Percentiles rank a stretch among this genome's conserved stretches.
These are phyloP conservation scores for Etheostoma nigrum DNA, from an alignment of 2,797 vertebrate genomes.

Conservation along the genomic window DNA sequence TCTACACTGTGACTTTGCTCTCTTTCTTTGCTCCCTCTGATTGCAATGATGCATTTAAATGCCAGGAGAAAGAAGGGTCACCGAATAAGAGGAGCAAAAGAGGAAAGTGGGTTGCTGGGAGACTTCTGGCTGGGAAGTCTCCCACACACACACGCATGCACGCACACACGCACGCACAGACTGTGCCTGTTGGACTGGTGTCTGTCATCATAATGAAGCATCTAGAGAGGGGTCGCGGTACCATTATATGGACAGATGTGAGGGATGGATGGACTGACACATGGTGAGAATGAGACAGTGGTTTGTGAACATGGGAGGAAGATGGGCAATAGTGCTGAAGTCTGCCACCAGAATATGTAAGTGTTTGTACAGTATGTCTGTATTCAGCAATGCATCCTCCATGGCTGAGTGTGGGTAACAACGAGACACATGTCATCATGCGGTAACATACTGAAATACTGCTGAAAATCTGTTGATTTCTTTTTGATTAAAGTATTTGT, in stretches of 20 bases:
- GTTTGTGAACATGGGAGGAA: conserved; percentile 38
- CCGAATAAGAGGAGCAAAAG: conserved; percentile 7
- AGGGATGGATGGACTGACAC: conserved; percentile 47
- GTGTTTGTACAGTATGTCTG: conserved; percentile 1
- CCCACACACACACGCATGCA: background rate
- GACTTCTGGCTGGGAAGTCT: conserved; percentile 23
- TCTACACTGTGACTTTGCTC: background rate
- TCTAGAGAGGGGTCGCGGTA: conserved; percentile 51
- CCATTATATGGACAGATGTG: conserved; percentile 61
- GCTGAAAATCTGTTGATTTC: conserved; percentile 1
- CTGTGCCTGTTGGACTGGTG: conserved; percentile 40
- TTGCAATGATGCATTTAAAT: conserved; percentile 35
- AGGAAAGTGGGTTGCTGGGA: conserved; percentile 36
- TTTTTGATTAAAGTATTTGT: background rate
- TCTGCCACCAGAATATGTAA: conserved; percentile 26
- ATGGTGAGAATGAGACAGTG: conserved; percentile 28
- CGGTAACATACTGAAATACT: conserved; percentile 24
- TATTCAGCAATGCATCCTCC: conserved; percentile 25
- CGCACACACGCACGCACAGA: background rate
- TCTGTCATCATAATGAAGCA: conserved; percentile 71
- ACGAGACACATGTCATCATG: conserved; percentile 21
- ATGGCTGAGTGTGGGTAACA: conserved; percentile 28
- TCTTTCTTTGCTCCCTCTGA: conserved; percentile 13
- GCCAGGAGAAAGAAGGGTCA: conserved; percentile 21
- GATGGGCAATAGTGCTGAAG: conserved; percentile 16